Conservation (phyloP, 2,888 invertebrate genomes). For the Diaprepes abbreviatus region DNA sequence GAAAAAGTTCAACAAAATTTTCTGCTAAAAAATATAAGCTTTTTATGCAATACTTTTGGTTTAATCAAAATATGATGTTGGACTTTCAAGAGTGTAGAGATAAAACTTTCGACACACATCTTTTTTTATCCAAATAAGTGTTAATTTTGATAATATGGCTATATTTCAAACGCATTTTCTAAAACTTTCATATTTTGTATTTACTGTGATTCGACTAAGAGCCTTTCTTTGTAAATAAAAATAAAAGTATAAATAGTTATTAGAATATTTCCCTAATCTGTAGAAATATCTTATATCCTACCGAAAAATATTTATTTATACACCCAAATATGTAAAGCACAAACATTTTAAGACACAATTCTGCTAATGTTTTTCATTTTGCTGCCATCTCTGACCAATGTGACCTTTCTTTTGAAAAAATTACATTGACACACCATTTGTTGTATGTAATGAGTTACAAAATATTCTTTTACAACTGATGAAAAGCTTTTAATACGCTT, state of each 20-base stretch:
- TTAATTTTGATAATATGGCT: too few species aligned
- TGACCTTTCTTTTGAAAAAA: too few species aligned
- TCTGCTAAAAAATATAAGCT: too few species aligned
- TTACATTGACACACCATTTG: too few species aligned
- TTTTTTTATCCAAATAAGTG: too few species aligned
- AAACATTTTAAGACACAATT: slow-evolving; percentile 1
- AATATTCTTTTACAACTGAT: too few species aligned
- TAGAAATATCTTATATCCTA: slow-evolving; percentile 7
- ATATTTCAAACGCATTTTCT: neutral
- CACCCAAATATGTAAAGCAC: slow-evolving; percentile 22
- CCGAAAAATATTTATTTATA: slow-evolving; percentile 11
- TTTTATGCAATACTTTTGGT: too few species aligned
- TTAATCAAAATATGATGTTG: too few species aligned
- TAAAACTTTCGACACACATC: too few species aligned
- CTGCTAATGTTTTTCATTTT: neutral
- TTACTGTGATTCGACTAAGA: slow-evolving; percentile 29
- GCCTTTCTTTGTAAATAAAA: slow-evolving; percentile 36
- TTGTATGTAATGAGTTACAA: neutral
- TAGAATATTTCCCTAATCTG: slow-evolving; percentile 9
- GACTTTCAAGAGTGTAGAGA: too few species aligned
- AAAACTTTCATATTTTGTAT: slow-evolving; percentile 11
- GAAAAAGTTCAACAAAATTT: too few species aligned
- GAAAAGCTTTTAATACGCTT: too few species aligned
- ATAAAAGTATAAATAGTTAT: neutral
- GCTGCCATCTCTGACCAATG: neutral